phyloP scores from a whole-genome alignment of 1,140 invertebrate species.

The Plectrocnemia conspersa region DNA sequence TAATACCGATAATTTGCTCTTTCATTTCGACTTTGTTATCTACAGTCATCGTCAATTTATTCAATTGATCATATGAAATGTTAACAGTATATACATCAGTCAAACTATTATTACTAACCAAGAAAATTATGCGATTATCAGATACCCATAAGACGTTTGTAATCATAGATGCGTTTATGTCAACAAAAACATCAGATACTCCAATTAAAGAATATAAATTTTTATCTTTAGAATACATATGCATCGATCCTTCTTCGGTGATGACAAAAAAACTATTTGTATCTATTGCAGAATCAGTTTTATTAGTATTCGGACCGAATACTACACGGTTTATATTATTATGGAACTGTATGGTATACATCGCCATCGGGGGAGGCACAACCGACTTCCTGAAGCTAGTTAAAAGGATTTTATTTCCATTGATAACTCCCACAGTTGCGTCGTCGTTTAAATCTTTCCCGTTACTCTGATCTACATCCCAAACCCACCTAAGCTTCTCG shows the following conservation, averaged over 20 bases:
- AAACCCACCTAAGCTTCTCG: conserved; percentile 59
- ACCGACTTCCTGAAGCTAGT: conserved; percentile 69
- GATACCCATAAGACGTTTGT: conserved; percentile 28
- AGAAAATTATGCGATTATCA: conserved; percentile 12
- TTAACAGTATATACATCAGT: conserved; percentile 13
- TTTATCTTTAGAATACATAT: conserved; percentile 17
- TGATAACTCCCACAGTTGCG: conserved; percentile 68
- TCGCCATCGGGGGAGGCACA: conserved; percentile 80
- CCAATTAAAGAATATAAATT: conserved; percentile 7
- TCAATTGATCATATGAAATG: conserved; percentile 3
- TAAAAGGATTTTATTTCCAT: conserved; percentile 67
- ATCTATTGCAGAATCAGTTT: conserved; percentile 35
- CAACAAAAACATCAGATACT: conserved; percentile 1
- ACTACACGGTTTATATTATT: conserved; percentile 56
- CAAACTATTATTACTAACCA: conserved; percentile 3
- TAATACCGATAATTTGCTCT: conserved; percentile 38
- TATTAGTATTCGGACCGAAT: conserved; percentile 50
- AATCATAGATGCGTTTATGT: conserved; percentile 2
- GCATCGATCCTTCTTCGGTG: conserved; percentile 33
- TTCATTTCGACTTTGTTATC: conserved; percentile 18
- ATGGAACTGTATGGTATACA: conserved; percentile 55
- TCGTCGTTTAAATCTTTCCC: conserved; percentile 51
- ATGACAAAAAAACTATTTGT: conserved; percentile 48
- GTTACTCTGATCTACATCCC: conserved; percentile 54
- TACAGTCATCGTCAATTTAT: conserved; percentile 25